These are phyloP conservation scores for Poecile atricapillus DNA, from an alignment of 2,113 vertebrate species.

Conservation along the genomic window DNA sequence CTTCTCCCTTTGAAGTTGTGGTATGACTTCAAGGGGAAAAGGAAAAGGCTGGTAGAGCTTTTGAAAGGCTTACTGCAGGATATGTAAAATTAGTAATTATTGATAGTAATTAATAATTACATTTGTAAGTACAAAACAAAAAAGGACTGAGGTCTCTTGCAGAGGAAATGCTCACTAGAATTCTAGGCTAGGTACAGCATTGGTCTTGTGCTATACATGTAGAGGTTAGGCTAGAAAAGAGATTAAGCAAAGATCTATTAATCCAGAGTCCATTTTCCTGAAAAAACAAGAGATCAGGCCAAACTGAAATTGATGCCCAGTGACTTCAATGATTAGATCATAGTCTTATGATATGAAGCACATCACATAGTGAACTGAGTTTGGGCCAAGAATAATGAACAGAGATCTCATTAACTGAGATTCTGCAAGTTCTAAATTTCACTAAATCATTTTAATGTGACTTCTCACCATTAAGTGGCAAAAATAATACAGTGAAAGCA, in stretches of 20 bases:
- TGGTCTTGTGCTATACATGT: neutral
- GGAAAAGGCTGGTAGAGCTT: neutral
- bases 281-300: neutral
- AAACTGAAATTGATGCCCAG: neutral
- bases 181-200: neutral
- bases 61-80: neutral
- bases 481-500: slow-evolving; percentile 45
- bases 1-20: slow-evolving; percentile 23
- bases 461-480: slow-evolving; percentile 31
- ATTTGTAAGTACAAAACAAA: neutral
- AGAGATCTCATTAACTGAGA: slow-evolving; percentile 33
- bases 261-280: neutral
- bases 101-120: neutral
- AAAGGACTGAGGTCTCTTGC: neutral
- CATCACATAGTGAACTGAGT: slow-evolving; percentile 2
- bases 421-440: slow-evolving; percentile 37
- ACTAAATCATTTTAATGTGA: slow-evolving; percentile 42
- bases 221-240: neutral
- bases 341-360: neutral
- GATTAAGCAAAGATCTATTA: neutral
- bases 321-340: slow-evolving; percentile 47
- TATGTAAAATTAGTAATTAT: neutral
- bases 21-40: neutral
- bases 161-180: neutral
- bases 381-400: slow-evolving; percentile 23